Percentiles rank a stretch among this genome's conserved stretches.
Conservation (phyloP, 2,888 invertebrate species). For the Xylota sylvarum region DNA sequence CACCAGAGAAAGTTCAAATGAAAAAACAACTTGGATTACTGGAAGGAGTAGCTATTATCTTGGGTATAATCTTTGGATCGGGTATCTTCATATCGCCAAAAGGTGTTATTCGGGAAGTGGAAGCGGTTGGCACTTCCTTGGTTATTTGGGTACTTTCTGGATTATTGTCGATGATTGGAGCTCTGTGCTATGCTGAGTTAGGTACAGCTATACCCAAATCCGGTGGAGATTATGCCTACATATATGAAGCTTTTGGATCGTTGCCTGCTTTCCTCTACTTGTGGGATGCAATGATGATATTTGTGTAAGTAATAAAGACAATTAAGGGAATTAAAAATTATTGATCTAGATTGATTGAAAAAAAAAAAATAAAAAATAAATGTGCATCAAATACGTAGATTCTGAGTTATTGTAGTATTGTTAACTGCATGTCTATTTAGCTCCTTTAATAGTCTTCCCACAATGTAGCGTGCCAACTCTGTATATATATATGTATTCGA, state of each 20-base stretch:
- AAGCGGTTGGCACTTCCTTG: conserved; percentile 95
- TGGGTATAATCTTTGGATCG: conserved; percentile 97
- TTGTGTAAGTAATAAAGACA: conserved; percentile 91
- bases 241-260: conserved; percentile 95
- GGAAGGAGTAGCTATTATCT: conserved; percentile 96
- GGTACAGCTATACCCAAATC: conserved; percentile 93
- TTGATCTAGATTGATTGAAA: not conserved
- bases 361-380: not conserved
- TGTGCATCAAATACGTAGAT: too few relatives aligned
- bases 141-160: conserved; percentile 96
- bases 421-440: too few relatives aligned
- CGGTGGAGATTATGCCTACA: conserved; percentile 99
- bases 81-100: conserved; percentile 98
- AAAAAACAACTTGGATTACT: conserved; percentile 95
- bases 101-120: conserved; percentile 95
- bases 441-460: too few relatives aligned
- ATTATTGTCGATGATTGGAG: conserved; percentile 95
- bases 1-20: conserved; percentile 89
- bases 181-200: conserved; percentile 98
- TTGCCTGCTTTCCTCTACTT: conserved; percentile 97
- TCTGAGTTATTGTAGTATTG: too few relatives aligned
- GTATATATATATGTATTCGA: conserved; percentile 7
- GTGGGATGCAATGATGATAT: conserved; percentile 98
- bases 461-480: too few relatives aligned
- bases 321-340: not conserved